These are phyloP conservation scores for Argyrosomus regius DNA, from an alignment of 2,797 vertebrate genomes.

Conservation along the genomic window DNA sequence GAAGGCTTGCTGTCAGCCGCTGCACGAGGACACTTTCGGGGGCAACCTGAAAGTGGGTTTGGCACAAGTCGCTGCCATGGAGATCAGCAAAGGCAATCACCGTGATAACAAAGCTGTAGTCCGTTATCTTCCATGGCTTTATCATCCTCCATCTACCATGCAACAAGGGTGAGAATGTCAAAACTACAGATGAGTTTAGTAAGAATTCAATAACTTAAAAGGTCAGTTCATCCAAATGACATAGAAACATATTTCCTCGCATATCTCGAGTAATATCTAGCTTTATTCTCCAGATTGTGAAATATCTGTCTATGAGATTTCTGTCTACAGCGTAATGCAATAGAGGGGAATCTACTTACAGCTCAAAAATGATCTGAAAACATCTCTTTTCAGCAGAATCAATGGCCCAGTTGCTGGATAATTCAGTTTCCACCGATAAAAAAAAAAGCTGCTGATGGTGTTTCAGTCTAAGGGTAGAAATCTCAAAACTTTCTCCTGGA, in stretches of 20 bases:
- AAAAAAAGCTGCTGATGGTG: not conserved
- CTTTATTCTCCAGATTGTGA: not conserved
- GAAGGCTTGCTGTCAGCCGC: conserved; percentile 98
- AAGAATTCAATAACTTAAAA: conserved; percentile 4
- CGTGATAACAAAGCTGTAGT: conserved; percentile 98
- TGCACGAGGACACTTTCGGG: conserved; percentile 98
- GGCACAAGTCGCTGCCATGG: conserved; percentile 98
- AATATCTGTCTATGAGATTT: not conserved
- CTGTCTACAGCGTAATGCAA: not conserved
- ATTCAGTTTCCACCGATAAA: not conserved
- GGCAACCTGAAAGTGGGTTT: conserved; percentile 98
- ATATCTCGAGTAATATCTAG: not conserved
- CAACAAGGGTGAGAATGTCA: conserved; percentile 93
- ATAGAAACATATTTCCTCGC: not conserved
- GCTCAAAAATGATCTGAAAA: not conserved
- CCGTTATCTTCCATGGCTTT: conserved; percentile 97
- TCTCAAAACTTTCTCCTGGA: not conserved
- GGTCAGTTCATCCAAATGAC: not conserved
- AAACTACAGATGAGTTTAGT: not conserved
- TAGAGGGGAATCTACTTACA: not conserved
- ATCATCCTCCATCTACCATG: conserved; percentile 98
- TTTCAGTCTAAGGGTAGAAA: not conserved
- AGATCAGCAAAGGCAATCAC: conserved; percentile 98
- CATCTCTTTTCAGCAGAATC: not conserved
- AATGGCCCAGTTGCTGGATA: conserved; percentile 4